Percentiles rank a stretch among this genome's conserved stretches.
Evolutionary conservation across 2,888 invertebrate species (phyloP).

Genomic region (Lasioglossum pauxillum): DNA sequence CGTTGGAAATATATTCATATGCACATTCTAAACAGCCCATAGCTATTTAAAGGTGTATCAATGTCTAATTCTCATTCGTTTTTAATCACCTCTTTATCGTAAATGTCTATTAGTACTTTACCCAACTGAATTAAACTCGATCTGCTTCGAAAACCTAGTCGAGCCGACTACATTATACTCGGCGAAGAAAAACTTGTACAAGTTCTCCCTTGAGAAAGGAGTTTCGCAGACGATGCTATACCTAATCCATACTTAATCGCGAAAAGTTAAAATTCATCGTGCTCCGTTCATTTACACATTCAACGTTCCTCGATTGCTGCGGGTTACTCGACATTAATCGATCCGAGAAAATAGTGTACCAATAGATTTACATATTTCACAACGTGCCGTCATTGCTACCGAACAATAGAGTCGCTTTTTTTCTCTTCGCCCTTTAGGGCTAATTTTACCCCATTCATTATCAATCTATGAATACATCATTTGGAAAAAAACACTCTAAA

Average conservation of each 20-base stretch:
- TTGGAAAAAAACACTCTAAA: background rate
- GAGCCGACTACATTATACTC: background rate
- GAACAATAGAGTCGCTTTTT: background rate
- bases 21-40: background rate
- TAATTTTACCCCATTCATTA: background rate
- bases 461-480: background rate
- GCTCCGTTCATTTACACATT: background rate
- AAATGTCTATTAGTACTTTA: background rate
- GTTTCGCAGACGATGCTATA: background rate
- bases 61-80: slow-evolving; percentile 1
- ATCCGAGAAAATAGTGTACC: background rate
- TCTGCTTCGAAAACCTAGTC: background rate
- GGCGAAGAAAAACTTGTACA: background rate
- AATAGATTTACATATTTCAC: background rate
- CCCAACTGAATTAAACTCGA: background rate
- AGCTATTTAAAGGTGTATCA: slow-evolving; percentile 13
- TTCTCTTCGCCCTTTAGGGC: background rate
- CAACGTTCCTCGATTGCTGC: background rate
- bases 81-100: slow-evolving; percentile 1
- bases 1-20: slow-evolving; percentile 27
- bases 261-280: background rate
- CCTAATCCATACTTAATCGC: background rate
- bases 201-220: background rate
- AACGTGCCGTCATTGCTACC: background rate
- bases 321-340: background rate